phyloP scores from a whole-genome alignment of 1,140 invertebrate species.

The Wasmannia auropunctata region DNA sequence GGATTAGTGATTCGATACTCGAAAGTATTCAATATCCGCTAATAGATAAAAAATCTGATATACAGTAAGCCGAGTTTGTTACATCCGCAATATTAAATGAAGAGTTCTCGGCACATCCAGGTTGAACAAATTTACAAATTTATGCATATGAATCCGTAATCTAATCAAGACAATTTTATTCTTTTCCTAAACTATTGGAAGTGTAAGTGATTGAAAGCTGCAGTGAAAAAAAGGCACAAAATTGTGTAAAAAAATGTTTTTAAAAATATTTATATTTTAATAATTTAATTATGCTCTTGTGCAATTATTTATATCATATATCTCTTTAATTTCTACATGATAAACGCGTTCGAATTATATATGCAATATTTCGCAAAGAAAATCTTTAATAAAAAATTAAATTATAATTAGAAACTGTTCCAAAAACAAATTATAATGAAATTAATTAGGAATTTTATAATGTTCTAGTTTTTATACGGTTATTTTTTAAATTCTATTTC shows the following conservation, averaged over 20 bases:
- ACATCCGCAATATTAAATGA: neutral
- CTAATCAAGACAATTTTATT: too few relatives aligned
- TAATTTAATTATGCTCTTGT: neutral
- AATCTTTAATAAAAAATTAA: neutral
- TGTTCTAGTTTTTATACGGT: neutral
- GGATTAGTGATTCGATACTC: neutral
- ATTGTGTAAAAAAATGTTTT: neutral
- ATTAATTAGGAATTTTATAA: neutral
- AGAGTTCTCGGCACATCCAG: neutral
- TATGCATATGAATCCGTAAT: neutral
- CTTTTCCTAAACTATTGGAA: too few relatives aligned
- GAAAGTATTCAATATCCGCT: neutral
- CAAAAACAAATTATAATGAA: neutral
- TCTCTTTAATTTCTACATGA: too few relatives aligned
- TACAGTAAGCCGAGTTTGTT: neutral
- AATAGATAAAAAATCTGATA: slow-evolving; percentile 3
- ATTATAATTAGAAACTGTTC: neutral
- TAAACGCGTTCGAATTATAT: too few relatives aligned
- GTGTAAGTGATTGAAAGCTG: neutral
- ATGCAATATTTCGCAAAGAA: neutral
- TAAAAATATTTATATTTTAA: slow-evolving; percentile 8
- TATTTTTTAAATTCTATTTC: neutral
- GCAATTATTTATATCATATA: neutral
- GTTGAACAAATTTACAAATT: neutral
- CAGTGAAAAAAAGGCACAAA: neutral